Evolutionary conservation across 2,113 vertebrate genomes (phyloP).

Genomic region (Dromaius novaehollandiae): DNA sequence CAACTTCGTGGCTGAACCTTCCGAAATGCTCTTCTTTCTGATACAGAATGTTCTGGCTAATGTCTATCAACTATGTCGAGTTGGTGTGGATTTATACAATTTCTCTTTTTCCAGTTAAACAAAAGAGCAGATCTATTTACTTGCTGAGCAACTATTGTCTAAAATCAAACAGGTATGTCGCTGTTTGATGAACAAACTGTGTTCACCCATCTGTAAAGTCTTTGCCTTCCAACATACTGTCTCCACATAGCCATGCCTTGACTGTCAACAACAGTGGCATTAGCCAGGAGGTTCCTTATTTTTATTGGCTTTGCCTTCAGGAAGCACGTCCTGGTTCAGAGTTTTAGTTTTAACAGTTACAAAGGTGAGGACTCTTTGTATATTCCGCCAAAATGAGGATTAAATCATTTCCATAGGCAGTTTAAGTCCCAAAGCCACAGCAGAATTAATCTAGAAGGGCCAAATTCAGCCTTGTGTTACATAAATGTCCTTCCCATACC

Average conservation of each 20-base stretch:
- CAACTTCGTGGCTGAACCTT: not conserved
- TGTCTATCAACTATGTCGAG: not conserved
- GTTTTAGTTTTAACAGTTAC: not conserved
- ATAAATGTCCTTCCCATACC: rapidly evolving
- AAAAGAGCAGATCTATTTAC: not conserved
- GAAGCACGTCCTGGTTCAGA: slow-evolving; percentile 17
- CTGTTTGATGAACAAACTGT: slow-evolving; percentile 11
- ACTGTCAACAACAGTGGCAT: not conserved
- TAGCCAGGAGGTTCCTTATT: not conserved
- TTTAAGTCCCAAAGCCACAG: not conserved
- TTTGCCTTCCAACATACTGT: not conserved
- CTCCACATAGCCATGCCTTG: not conserved
- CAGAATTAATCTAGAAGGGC: not conserved
- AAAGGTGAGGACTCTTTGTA: not conserved
- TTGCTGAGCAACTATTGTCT: not conserved
- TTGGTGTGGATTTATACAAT: not conserved
- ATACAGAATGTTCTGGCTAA: not conserved
- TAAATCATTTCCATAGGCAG: not conserved
- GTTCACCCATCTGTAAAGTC: not conserved
- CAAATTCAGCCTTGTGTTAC: not conserved
- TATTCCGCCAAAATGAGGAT: not conserved
- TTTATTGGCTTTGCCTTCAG: slow-evolving; percentile 5
- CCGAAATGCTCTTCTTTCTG: not conserved
- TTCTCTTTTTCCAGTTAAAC: not conserved
- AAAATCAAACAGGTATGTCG: slow-evolving; percentile 13